A percentile compares a stretch with the other conserved stretches of the same genome.
phyloP scores from a whole-genome alignment of 2,797 vertebrate species.

The Amniataba percoides region DNA sequence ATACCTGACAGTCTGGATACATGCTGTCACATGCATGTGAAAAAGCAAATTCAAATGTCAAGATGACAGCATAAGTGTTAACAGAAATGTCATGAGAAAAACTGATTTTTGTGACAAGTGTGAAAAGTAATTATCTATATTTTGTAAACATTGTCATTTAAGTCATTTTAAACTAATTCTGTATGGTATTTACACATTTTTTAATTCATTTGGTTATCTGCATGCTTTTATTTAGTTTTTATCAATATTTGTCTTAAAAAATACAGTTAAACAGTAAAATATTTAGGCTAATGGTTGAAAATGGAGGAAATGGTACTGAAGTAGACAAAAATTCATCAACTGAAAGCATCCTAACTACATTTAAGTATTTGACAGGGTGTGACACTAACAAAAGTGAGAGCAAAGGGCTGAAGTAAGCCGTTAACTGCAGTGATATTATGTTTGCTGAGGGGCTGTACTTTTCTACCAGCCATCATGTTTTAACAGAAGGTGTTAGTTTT shows the following conservation, averaged over 20 bases:
- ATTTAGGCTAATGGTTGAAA: background rate
- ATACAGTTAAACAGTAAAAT: too few species aligned
- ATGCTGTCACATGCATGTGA: background rate
- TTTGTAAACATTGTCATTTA: background rate
- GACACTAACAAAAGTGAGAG: conserved; percentile 15
- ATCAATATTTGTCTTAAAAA: too few species aligned
- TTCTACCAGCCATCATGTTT: conserved; percentile 10
- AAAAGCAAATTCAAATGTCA: background rate
- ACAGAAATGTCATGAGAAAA: background rate
- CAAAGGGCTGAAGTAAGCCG: background rate
- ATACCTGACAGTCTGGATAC: background rate
- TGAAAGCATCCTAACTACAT: background rate
- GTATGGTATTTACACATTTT: background rate
- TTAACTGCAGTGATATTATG: background rate
- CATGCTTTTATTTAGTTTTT: too few species aligned
- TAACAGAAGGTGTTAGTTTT: conserved; percentile 29
- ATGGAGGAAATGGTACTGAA: conserved; percentile 10
- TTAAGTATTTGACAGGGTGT: conserved; percentile 13
- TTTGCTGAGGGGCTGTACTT: conserved; percentile 14
- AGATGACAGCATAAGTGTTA: background rate
- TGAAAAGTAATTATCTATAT: background rate
- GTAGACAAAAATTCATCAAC: conserved; percentile 4
- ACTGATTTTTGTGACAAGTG: background rate
- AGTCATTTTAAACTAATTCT: background rate
- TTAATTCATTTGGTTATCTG: background rate